Conservation (phyloP, 2,797 vertebrate genomes). For the Rachycentron canadum region DNA sequence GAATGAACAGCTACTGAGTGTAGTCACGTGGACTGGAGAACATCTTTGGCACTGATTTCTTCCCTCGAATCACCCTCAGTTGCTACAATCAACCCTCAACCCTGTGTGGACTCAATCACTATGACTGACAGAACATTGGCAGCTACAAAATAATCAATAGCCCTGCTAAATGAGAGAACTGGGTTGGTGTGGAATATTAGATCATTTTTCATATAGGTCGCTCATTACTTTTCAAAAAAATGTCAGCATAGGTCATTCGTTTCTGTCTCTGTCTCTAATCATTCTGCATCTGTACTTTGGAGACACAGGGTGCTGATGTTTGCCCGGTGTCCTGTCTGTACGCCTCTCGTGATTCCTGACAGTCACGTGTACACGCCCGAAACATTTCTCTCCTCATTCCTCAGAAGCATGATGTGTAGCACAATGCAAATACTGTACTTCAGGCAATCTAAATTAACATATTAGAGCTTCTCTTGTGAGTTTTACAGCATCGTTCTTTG, state of each 20-base stretch:
- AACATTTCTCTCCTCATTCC: neutral
- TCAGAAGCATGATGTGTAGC: slow-evolving; percentile 8
- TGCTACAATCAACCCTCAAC: slow-evolving; percentile 47
- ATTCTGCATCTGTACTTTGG: neutral
- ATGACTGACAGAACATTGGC: slow-evolving; percentile 47
- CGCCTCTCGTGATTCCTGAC: slow-evolving; percentile 26
- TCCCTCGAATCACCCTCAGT: slow-evolving; percentile 37
- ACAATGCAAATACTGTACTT: slow-evolving; percentile 46
- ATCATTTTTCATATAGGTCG: slow-evolving; percentile 13
- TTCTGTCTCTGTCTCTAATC: slow-evolving; percentile 24
- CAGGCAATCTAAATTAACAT: slow-evolving; percentile 48
- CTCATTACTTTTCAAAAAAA: slow-evolving; percentile 35
- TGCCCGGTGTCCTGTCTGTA: slow-evolving; percentile 7
- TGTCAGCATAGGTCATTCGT: slow-evolving; percentile 6
- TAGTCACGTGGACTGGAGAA: slow-evolving; percentile 8
- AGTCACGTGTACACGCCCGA: slow-evolving; percentile 16
- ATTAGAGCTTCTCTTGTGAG: slow-evolving; percentile 31
- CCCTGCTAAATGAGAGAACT: slow-evolving; percentile 5
- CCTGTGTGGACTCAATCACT: slow-evolving; percentile 53
- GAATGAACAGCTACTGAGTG: neutral
- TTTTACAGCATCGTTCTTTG: slow-evolving; percentile 10
- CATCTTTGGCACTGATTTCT: slow-evolving; percentile 31
- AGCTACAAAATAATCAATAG: slow-evolving; percentile 51
- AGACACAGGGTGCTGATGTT: slow-evolving; percentile 33
- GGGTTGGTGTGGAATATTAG: slow-evolving; percentile 9